Conservation (phyloP, 2,797 vertebrate species). For the Sebastes vulpes region DNA sequence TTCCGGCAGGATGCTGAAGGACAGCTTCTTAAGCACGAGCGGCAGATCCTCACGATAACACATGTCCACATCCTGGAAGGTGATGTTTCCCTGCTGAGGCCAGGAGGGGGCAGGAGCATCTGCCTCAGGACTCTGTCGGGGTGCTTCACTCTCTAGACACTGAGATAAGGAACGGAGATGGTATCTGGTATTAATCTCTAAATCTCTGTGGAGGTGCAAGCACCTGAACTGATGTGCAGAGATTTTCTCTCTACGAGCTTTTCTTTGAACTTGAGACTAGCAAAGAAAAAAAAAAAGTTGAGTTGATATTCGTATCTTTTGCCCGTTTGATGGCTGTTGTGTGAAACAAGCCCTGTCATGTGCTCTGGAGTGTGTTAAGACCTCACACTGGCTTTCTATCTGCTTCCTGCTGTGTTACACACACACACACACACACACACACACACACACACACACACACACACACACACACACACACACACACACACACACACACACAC, state of each 20-base stretch:
- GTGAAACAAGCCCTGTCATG: constrained; percentile 55
- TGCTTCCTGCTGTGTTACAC: constrained; percentile 38
- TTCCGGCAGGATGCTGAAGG: constrained; percentile 83
- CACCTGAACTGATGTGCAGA: constrained; percentile 26
- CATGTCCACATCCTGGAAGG: constrained; percentile 89
- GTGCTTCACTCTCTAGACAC: constrained; percentile 86
- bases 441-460: background rate
- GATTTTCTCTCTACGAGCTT: constrained; percentile 47
- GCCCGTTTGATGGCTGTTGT: constrained; percentile 45
- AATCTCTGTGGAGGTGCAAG: constrained; percentile 48
- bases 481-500: background rate
- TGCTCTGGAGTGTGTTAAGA: constrained; percentile 45
- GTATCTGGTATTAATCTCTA: constrained; percentile 59
- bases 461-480: background rate
- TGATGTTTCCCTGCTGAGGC: constrained; percentile 87
- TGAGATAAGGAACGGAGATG: constrained; percentile 61
- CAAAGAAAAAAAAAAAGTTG: constrained; percentile 34
- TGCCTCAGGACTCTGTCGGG: constrained; percentile 50
- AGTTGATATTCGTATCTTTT: constrained; percentile 29
- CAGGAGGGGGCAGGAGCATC: constrained; percentile 79
- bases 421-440: background rate
- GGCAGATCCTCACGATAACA: constrained; percentile 86
- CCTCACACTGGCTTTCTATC: constrained; percentile 49
- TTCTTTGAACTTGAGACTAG: constrained; percentile 31
- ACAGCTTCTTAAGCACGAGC: constrained; percentile 85